These are phyloP conservation scores for Octopus bimaculoides DNA, from an alignment of 1,140 invertebrate species.

Conservation along the genomic window DNA sequence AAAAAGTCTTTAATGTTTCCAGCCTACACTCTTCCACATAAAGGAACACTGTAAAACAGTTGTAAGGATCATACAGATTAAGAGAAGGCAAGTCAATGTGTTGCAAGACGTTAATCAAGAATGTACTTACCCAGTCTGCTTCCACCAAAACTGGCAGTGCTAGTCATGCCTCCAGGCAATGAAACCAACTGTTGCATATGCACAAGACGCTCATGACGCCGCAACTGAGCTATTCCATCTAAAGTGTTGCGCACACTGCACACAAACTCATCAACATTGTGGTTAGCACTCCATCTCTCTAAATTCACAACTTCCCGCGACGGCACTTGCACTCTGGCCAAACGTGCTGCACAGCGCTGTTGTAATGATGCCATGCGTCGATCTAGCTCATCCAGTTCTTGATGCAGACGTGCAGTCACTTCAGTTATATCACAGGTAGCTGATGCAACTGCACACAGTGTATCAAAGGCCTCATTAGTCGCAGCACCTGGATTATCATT, in stretches of 20 bases:
- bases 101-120: too few relatives aligned
- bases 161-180: too few relatives aligned
- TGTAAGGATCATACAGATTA: too few relatives aligned
- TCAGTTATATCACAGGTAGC: slow-evolving; percentile 9
- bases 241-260: not conserved
- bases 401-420: slow-evolving; percentile 11
- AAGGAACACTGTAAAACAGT: too few relatives aligned
- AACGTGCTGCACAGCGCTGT: not conserved
- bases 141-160: too few relatives aligned
- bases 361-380: slow-evolving; percentile 1
- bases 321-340: not conserved
- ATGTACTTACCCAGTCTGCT: too few relatives aligned
- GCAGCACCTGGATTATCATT: slow-evolving; percentile 10
- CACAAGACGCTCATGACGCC: not conserved
- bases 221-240: not conserved
- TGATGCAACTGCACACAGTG: slow-evolving; percentile 11
- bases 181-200: not conserved
- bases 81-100: too few relatives aligned
- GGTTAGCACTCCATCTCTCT: not conserved
- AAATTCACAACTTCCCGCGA: not conserved
- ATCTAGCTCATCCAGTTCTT: slow-evolving; percentile 3
- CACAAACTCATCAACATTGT: slow-evolving; percentile 3
- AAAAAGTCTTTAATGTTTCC: too few relatives aligned
- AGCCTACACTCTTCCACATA: too few relatives aligned
- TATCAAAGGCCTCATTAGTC: slow-evolving; percentile 9